phyloP scores from a whole-genome alignment of 2,113 vertebrate species.

The Ictalurus furcatus region DNA sequence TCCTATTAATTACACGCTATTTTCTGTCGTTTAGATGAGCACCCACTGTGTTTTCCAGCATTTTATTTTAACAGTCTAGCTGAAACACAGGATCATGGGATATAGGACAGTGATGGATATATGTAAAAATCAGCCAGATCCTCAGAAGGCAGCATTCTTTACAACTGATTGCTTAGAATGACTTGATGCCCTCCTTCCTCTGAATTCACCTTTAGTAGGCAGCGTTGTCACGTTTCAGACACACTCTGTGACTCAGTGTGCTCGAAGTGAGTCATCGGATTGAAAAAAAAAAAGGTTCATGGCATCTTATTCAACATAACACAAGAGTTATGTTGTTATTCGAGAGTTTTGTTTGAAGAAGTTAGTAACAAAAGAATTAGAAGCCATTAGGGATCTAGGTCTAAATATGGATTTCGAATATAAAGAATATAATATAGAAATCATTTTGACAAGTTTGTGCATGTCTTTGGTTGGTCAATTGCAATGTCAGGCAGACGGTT shows the following conservation, averaged over 20 bases:
- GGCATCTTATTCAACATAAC: background rate
- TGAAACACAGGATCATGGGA: background rate
- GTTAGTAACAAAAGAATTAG: background rate
- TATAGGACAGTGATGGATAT: background rate
- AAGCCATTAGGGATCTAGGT: background rate
- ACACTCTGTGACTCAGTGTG: background rate
- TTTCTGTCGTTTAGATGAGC: background rate
- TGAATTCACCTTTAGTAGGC: conserved; percentile 6
- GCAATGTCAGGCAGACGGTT: background rate
- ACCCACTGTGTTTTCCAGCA: background rate
- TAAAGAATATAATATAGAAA: background rate
- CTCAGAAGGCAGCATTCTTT: background rate
- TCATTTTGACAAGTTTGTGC: background rate
- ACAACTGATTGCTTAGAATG: background rate
- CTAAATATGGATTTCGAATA: background rate
- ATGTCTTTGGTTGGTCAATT: background rate
- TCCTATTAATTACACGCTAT: background rate
- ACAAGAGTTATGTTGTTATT: background rate
- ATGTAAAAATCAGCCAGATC: background rate
- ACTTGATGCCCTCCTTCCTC: conserved; percentile 5
- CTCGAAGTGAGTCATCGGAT: background rate
- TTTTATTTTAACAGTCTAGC: no score
- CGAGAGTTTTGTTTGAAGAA: background rate
- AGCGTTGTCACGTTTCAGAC: conserved; percentile 3
- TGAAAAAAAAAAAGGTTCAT: background rate